Percentiles rank a stretch among this genome's conserved stretches.
These are phyloP conservation scores for Tetheella fluctuosa DNA, from an alignment of 2,888 invertebrate species.

Conservation along the genomic window DNA sequence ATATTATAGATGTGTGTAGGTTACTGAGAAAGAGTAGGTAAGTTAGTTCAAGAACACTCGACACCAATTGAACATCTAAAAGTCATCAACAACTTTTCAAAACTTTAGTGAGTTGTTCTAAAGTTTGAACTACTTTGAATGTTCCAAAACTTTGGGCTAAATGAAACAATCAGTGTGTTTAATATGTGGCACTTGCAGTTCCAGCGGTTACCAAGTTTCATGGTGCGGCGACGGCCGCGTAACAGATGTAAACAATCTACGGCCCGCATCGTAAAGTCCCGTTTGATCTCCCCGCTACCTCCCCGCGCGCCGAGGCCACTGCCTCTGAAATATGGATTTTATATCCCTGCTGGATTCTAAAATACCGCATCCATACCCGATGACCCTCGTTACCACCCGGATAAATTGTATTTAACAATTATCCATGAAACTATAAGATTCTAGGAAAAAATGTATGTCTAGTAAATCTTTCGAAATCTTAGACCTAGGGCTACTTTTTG, in stretches of 20 bases:
- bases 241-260: conserved; percentile 84
- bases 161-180: conserved; percentile 51
- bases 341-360: conserved; percentile 76
- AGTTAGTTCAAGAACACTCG: neutral
- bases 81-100: neutral
- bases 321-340: conserved; percentile 82
- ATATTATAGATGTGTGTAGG: neutral
- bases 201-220: conserved; percentile 79
- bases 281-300: conserved; percentile 76
- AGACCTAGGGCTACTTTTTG: too few species aligned
- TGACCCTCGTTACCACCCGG: conserved; percentile 70
- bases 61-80: neutral
- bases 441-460: neutral
- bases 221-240: conserved; percentile 71
- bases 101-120: conserved; percentile 10
- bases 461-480: too few species aligned
- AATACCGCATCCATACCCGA: conserved; percentile 73
- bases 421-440: conserved; percentile 13
- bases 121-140: conserved; percentile 17
- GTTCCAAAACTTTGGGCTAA: conserved; percentile 32
- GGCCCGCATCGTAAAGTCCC: conserved; percentile 78
- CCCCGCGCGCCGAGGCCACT: conserved; percentile 53
- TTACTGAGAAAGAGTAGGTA: neutral
- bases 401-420: conserved; percentile 28
- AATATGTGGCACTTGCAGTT: conserved; percentile 59